Evolutionary conservation across 64 coral and sea anemone species (phyloP).

Genomic region (Pocillopora verrucosa): DNA sequence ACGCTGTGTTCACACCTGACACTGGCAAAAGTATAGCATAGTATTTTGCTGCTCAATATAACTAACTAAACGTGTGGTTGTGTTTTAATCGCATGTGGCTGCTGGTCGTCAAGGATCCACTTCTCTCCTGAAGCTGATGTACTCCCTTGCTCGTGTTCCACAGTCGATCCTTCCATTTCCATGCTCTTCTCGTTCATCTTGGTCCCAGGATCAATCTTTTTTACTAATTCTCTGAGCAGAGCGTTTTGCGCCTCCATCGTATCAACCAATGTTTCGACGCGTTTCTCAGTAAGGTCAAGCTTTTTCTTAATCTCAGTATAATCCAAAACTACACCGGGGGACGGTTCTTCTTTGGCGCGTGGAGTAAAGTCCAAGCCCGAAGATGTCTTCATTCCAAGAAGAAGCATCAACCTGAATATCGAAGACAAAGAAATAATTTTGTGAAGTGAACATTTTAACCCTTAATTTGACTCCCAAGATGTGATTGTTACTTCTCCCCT

Average conservation of each 20-base stretch:
- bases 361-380: background rate
- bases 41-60: too few relatives aligned
- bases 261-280: constrained; percentile 6
- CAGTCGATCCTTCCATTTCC: background rate
- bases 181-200: background rate
- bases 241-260: constrained; percentile 16
- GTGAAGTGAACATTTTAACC: background rate
- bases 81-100: too few relatives aligned
- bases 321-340: background rate
- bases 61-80: too few relatives aligned
- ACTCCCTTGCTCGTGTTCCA: too few relatives aligned
- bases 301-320: background rate
- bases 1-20: too few relatives aligned
- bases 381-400: background rate
- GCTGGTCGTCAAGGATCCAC: too few relatives aligned
- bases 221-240: constrained; percentile 2
- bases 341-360: background rate
- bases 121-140: too few relatives aligned
- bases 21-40: too few relatives aligned
- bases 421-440: background rate
- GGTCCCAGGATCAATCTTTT: constrained; percentile 14
- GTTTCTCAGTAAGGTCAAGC: constrained; percentile 24
- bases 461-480: too few relatives aligned
- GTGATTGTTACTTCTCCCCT: too few relatives aligned
- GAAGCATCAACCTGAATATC: background rate